Percentiles rank a stretch among this genome's conserved stretches.
Evolutionary conservation across 2,113 vertebrate genomes (phyloP).

Genomic region (Agapornis roseicollis): DNA sequence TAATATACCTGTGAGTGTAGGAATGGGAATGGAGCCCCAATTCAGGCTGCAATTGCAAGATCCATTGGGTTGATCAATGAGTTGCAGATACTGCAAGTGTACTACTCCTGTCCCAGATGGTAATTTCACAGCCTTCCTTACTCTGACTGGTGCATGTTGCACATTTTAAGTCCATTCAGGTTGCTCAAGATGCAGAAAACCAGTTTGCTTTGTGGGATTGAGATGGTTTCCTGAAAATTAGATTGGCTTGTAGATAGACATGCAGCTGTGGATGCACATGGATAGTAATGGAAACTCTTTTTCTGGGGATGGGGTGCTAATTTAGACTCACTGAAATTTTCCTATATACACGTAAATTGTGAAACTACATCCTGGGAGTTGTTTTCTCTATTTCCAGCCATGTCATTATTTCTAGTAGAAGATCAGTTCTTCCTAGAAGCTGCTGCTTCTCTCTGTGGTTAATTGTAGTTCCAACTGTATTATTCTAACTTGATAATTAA

Average conservation of each 20-base stretch:
- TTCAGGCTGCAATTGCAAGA: background rate
- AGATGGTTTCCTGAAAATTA: background rate
- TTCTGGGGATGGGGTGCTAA: background rate
- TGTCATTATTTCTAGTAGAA: background rate
- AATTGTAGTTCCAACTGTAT: background rate
- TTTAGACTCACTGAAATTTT: background rate
- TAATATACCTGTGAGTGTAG: background rate
- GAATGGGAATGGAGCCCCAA: background rate
- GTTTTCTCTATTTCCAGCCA: background rate
- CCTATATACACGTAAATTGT: background rate
- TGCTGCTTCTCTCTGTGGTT: background rate
- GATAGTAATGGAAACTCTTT: background rate
- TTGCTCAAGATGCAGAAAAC: background rate
- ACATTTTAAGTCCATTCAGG: background rate
- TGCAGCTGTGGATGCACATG: background rate
- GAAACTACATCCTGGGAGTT: background rate
- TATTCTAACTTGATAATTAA: constrained; percentile 6
- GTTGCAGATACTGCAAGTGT: background rate
- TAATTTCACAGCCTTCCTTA: background rate
- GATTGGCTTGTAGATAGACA: background rate
- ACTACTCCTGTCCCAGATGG: background rate
- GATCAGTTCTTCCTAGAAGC: background rate
- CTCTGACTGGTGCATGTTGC: background rate
- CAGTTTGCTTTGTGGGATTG: background rate
- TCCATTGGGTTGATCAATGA: rapidly evolving